phyloP scores from a whole-genome alignment of 2,113 vertebrate genomes.

The Oxyura jamaicensis region DNA sequence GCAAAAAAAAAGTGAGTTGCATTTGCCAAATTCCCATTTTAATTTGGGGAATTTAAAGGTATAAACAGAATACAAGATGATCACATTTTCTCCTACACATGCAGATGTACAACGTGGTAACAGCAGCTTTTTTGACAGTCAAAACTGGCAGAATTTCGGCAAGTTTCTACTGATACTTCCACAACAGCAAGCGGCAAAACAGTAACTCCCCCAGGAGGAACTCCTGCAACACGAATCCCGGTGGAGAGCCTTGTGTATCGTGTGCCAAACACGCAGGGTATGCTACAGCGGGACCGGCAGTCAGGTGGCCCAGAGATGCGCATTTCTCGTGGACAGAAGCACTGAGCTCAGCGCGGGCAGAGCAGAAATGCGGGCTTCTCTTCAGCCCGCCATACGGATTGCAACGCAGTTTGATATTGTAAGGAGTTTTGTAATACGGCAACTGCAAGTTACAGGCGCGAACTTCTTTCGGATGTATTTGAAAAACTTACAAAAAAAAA shows the following conservation, averaged over 20 bases:
- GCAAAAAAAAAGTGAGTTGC: conserved; percentile 36
- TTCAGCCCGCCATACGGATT: conserved; percentile 21
- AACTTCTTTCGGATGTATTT: conserved; percentile 25
- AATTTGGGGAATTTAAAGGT: conserved; percentile 19
- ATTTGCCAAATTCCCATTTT: conserved; percentile 39
- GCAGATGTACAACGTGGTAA: conserved; percentile 8
- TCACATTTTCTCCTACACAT: background rate
- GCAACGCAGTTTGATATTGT: background rate
- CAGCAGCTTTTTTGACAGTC: conserved; percentile 43
- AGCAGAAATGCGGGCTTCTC: conserved; percentile 37
- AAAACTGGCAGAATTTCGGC: background rate
- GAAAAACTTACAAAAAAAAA: conserved; percentile 46
- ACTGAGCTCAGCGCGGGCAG: conserved; percentile 19
- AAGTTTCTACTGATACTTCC: conserved; percentile 27
- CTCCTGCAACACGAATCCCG: conserved; percentile 28
- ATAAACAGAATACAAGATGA: background rate
- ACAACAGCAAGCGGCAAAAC: conserved; percentile 52
- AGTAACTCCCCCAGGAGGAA: conserved; percentile 47
- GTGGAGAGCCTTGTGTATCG: conserved; percentile 5
- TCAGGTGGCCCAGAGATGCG: background rate
- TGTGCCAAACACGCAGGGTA: background rate
- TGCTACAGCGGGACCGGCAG: background rate
- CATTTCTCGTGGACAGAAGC: background rate
- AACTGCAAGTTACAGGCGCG: conserved; percentile 24
- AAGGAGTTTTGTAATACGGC: background rate